Evolutionary conservation across 1,140 invertebrate species (phyloP), one percentile per base, ranked within the genome.

Genomic region (Nephotettix cincticeps): DNA sequence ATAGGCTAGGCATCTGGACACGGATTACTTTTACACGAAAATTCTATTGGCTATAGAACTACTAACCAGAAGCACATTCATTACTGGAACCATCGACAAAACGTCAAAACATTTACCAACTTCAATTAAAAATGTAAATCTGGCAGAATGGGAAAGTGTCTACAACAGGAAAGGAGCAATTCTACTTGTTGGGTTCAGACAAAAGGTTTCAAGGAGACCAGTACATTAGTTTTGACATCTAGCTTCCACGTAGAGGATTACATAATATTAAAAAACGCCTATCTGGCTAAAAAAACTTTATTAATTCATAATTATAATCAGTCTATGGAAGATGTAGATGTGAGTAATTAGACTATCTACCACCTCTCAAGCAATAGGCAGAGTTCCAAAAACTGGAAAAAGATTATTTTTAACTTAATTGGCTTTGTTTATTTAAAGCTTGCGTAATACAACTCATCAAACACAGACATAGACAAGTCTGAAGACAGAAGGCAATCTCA

Each of bases 1-100:
- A n/a, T n/a, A n/a, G n/a, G n/a, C n/a, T n/a, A n/a, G n/a, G n/a
- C 65, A 68, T 47, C 21, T 25, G 3, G 25, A 27, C n/a, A 25
- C 13, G 4, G 56, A 61, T n/a, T 6, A 61, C 3, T 61, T 43
- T 43, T 68, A 68, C 25, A 68, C 65, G 13, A 47, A 68, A 68
- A 9, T 68, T 47, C 65, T 25, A 2, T 25, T 68, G 4, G 65
- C 36, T 11, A 25, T 47, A 28, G 36, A 43, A 27, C 28, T 47
- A 4, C n/a, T 47, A 2, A 28, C 2, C 2, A 25, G 21, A 45
- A 68, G 47, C 9, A 68, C 65, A 30, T 68, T n/a, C 40, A 1
- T 45, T 19, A 68, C 65, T 25, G 65, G 65, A n/a, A 68, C 65
- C 2, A 47, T 68, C 9, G 47, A 47, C 13, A 68, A 68, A 25